Evolutionary conservation across 2,888 invertebrate genomes (phyloP), one percentile per base, ranked within the genome.

Genomic region (Campoletis raptor): DNA sequence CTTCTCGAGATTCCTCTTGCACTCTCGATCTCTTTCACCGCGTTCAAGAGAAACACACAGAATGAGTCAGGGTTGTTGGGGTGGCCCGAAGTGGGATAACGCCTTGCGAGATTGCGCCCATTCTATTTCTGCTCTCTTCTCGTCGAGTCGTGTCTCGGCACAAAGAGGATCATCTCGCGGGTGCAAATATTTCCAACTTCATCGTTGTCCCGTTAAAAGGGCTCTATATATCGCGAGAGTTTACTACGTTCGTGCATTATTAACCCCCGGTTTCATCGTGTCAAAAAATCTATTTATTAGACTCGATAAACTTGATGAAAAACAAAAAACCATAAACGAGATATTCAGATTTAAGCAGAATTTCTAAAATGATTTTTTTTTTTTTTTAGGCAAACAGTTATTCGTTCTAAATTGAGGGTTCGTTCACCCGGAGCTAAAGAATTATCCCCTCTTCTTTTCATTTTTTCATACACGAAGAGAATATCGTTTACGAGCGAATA

Each of bases 1-100:
- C 66, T 76, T 30, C 57, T 48, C 45, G 61, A 80, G 79, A 82
- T 80, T 87, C 79, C 79, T 76, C 66, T 42, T 78, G 73, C 73
- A 73, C 78, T 73, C 81, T 66, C 77, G 48, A 70, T 81, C 69
- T 83, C 80, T 83, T 86, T 86, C 73, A 73, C 73, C 83, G 77
- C 61, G 37, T 81, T 57, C 81, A 36, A 24, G 84, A 61, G 70
- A 77, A 81, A 67, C 81, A 77, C 79, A 72, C 78, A 37, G 79
- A 77, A 85, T 87, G 87, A 87, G 87, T 87, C 87, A 87, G 87
- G 87, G 79, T 64, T 87, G 87, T 87, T 82, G 82, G 87, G 87
- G 85, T 85, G 85, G 85, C 79, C 87, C 84, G 81, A 87, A 87
- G 87, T 87, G 87, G 87, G 85, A 87, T 87, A 87, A 87, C 85